A percentile compares a stretch with the other conserved stretches of the same genome.
phyloP scores from a whole-genome alignment of 92 coral and sea anemone genomes.

The Epizoanthus scotinus region DNA sequence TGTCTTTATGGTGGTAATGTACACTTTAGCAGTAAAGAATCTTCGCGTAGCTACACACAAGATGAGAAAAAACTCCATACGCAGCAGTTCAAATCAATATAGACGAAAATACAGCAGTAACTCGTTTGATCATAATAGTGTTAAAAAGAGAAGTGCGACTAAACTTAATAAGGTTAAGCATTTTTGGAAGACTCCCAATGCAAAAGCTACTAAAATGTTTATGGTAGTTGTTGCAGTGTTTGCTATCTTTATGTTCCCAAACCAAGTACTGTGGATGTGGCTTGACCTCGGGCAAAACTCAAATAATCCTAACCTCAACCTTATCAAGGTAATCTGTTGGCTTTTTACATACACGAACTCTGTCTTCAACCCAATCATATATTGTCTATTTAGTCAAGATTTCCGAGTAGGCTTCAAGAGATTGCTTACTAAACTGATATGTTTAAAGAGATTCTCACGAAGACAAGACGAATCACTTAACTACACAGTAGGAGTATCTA shows the following conservation, averaged over 20 bases:
- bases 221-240: constrained; percentile 61
- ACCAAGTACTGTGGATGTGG: constrained; percentile 73
- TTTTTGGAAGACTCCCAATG: constrained; percentile 28
- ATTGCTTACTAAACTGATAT: not conserved
- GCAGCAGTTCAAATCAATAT: not conserved
- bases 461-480: not conserved
- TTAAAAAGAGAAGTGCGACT: not conserved
- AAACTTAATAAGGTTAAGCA: not conserved
- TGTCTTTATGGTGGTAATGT: constrained; percentile 75
- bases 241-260: constrained; percentile 67
- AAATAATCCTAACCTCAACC: constrained; percentile 37
- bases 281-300: constrained; percentile 60
- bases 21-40: constrained; percentile 65
- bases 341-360: constrained; percentile 66
- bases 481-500: not conserved
- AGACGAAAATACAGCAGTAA: not conserved
- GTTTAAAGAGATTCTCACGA: not conserved
- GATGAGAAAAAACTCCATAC: constrained; percentile 22
- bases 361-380: constrained; percentile 62
- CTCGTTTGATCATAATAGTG: not conserved
- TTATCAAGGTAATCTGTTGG: constrained; percentile 58
- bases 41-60: constrained; percentile 42
- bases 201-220: constrained; percentile 67
- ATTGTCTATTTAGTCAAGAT: constrained; percentile 56
- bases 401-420: constrained; percentile 45